Evolutionary conservation across 2,888 invertebrate genomes (phyloP).

Genomic region (Eupeodes latifasciatus): DNA sequence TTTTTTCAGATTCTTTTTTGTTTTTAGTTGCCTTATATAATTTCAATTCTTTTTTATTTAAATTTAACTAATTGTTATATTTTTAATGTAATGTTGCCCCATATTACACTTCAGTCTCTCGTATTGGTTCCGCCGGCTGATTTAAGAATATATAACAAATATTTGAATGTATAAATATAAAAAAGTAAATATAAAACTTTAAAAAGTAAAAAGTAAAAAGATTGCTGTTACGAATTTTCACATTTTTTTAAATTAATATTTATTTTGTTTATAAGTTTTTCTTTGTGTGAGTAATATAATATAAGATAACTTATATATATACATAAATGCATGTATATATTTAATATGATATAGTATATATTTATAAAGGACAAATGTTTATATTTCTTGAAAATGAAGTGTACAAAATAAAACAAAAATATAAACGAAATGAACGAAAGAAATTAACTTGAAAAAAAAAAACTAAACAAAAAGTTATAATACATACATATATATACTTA

Average conservation of each 20-base stretch:
- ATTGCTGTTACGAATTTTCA: neutral
- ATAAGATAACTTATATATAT: neutral
- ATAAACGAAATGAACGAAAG: slow-evolving; percentile 50
- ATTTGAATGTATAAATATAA: slow-evolving; percentile 80
- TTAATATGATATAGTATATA: neutral
- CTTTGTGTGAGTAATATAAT: slow-evolving; percentile 11
- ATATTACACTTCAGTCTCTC: slow-evolving; percentile 90
- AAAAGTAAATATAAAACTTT: slow-evolving; percentile 77
- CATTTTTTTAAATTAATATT: slow-evolving; percentile 21
- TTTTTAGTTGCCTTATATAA: slow-evolving; percentile 50
- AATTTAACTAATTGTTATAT: slow-evolving; percentile 58
- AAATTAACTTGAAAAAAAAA: slow-evolving; percentile 53
- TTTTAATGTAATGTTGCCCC: slow-evolving; percentile 75
- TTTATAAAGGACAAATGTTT: slow-evolving; percentile 31
- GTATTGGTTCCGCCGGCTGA: slow-evolving; percentile 90
- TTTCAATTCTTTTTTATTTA: slow-evolving; percentile 57
- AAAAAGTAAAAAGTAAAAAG: slow-evolving; percentile 77
- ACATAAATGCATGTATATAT: neutral
- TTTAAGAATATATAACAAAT: slow-evolving; percentile 84
- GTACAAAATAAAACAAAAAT: slow-evolving; percentile 40
- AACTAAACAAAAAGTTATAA: slow-evolving; percentile 29
- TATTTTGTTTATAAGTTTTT: slow-evolving; percentile 36
- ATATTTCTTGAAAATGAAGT: slow-evolving; percentile 56
- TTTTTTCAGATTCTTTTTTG: slow-evolving; percentile 47
- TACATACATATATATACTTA: slow-evolving; percentile 33